Base-by-base conservation (phyloP, 2,888 invertebrate species). In the Enchytraeus crypticus region DNA sequence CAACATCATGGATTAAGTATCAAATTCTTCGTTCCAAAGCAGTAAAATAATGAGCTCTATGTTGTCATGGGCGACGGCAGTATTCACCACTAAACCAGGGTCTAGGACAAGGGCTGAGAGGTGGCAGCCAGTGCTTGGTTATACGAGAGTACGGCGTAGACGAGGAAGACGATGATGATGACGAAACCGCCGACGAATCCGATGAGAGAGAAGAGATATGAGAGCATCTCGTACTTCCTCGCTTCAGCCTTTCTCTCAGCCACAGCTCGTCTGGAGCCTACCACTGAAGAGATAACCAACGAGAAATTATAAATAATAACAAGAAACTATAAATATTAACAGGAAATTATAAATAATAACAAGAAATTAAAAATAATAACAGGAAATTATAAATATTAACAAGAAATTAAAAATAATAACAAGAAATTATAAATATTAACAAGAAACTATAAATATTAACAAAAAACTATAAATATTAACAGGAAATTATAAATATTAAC, bases 171-270 rank as follows among this genome's bases (percentile, higher is more conserved):
- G 8, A 51, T 3, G 11, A 14, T n/a, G 5, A 51, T 26, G 21
- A 27, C 51, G 32, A 51, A 4, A 3, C 58, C 58, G n/a, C 30
- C 26, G 49, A 51, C n/a, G 3, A 51, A 23, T 8, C 58, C 58
- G 3, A 38, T 11, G n/a, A 58, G 23, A 18, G 58, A 58, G 26
- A 51, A 8, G 34, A 58, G 18, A 26, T 27, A 51, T 8, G 58
- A 58, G 5, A 51, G 32, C 8, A 51, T 26, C 38, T 51, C 49
- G 5, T 26, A 32, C n/a, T 38, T 18, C 5, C 26, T 32, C 1
- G 58, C 32, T 3, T n/a, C 29, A 33, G 26, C 29, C 33, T 21
- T 21, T 21, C 21, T n/a, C 14, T 38, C 38, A 5, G 27, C 33
- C n/a, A 33, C 51, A 3, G 58, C 47, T 32, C 30, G 38, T 18